Evolutionary conservation across 1,140 invertebrate genomes (phyloP).

Genomic region (Chironomus tepperi): DNA sequence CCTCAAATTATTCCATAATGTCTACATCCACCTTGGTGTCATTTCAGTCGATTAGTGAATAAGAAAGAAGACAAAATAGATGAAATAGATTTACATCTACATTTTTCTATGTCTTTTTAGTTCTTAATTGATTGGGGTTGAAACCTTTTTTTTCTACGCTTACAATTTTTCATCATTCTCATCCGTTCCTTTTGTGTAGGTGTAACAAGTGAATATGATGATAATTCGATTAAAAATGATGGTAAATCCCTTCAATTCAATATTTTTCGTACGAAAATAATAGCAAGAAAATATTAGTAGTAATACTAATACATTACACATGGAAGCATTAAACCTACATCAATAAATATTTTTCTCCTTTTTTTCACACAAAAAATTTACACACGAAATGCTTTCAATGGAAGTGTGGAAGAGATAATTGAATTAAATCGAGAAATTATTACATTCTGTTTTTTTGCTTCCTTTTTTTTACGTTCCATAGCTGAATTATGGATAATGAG

Average conservation of each 20-base stretch:
- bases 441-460: neutral
- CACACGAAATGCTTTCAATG: neutral
- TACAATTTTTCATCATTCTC: neutral
- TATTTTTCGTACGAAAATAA: neutral
- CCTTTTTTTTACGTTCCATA: no score
- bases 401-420: neutral
- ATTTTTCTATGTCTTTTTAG: neutral
- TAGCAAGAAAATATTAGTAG: neutral
- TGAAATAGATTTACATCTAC: neutral
- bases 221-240: constrained; percentile 1
- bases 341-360: neutral
- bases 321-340: constrained; percentile 13
- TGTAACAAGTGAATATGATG: neutral
- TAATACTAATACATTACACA: neutral
- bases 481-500: neutral
- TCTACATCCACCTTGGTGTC: no score
- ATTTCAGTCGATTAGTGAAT: no score
- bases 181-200: neutral
- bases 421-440: constrained; percentile 8
- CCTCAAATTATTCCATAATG: no score
- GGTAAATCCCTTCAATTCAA: constrained; percentile 1
- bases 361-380: neutral
- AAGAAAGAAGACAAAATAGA: no score
- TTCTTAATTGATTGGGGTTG: neutral
- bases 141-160: neutral